Base-by-base conservation (phyloP, 2,797 vertebrate genomes). In the Hypotaenidia philippensis region DNA sequence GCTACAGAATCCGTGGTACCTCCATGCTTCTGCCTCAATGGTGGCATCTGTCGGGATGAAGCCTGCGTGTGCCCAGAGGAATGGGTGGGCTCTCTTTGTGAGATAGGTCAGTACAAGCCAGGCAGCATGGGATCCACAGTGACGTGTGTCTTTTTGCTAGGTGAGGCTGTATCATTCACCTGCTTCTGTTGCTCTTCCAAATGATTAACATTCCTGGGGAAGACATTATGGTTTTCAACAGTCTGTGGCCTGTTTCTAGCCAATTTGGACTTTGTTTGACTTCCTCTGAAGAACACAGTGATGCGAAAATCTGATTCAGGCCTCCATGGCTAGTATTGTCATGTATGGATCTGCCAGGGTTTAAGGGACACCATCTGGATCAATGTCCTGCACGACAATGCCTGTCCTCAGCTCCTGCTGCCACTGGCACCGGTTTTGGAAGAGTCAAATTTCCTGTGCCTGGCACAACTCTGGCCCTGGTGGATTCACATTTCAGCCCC, bases 61-160 rank as follows among this genome's bases (percentile, higher is more conserved):
- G 59, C 34, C 74, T 97, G 97, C 0, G 0, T 53, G 23, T 98
- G 97, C 68, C 50, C 96, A 84, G 96, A 96, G 20, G 76, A 97
- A 14, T 96, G 96, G 94, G 82, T 84, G 77, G 97, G 97, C 60
- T 47, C 38, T 40, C 70, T 89, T 21, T 97, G 96, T 59, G 95
- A 95, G 11, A 90, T 32, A 63, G 52, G 96, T 97, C 92, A 93
- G 94, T 92, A 59, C 12, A 17, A 41, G 5, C 9, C 34, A 56
- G 21, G 15, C 11, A 59, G 17, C 27, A 17, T 0, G 8, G 16
- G 36, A 57, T 41, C 13, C 0, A 0, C 14, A 64, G 26, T 47
- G 32, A 23, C 0, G 0, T 40, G 50, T 55, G 9, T 79, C 4
- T 38, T 89, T 52, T 77, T 38, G 34, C 50, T 70, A 26, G 7